Evolutionary conservation across 2,797 vertebrate genomes (phyloP), one percentile per base, ranked within the genome.

Genomic region (Macrochelys suwanniensis): DNA sequence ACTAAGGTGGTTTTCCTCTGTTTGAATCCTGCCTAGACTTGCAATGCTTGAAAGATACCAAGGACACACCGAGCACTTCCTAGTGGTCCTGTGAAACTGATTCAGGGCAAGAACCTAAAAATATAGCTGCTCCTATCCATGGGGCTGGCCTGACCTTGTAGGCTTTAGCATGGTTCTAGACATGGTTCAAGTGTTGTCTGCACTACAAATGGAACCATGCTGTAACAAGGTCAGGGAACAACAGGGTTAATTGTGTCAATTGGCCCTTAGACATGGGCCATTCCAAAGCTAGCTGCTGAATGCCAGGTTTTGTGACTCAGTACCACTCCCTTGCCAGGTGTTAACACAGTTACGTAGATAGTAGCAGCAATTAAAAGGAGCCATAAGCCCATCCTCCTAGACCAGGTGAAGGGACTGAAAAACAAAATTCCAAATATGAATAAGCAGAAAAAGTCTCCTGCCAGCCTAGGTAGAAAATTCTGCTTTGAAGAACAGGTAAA

Each of bases 291-390:
- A 86, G 2, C 49, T 80, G 33, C 87, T 80, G 5, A 47, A 42
- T 37, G 3, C 65, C 51, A 1, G 28, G 3, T 3, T 11, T 49
- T 1, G 0, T 82, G 80, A 25, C 33, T 59, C 47, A 37, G 31
- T 86, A 74, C 11, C 0, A 4, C 19, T 92, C 28, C 19, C 12
- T 90, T 1, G 0, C 9, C 3, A 0, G 3, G 2, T 19, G 54
- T 31, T 42, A 25, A 85, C 11, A 4, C 5, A 82, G 49, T 31
- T 11, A 5, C 0, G 3, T 0, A 0, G 11, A 12, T 7, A 42
- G 45, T 45, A 56, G 89, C 56, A 87, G 87, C 42, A 57, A 87
- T 50, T 2, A 3, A 31, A 31, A 26, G 78, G 9, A 1, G 16
- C n/a, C 1, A 0, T 1, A 0, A 10, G 21, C 71, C 50, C 16